Base-by-base conservation (phyloP, 30 jellyfish, hydroid and myxozoan genomes). In the Catostylus mosaicus region DNA sequence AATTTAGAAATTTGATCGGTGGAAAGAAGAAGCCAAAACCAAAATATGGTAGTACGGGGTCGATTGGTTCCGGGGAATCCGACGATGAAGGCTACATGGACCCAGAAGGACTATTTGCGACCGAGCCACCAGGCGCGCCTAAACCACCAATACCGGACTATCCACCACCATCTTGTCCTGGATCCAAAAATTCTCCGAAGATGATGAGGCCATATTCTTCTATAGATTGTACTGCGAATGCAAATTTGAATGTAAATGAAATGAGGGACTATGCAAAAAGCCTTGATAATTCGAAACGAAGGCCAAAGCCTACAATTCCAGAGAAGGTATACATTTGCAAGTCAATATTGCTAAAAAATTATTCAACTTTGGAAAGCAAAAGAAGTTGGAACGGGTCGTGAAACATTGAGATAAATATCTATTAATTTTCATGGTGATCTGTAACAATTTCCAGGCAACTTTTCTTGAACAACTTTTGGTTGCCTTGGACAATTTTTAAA, bases 11-110 rank as follows among this genome's bases (percentile, higher is more conserved):
- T 46, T 46, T 69, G 3, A 84, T 86, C 29, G 96, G 96, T 35
- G 86, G 80, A 10, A 86, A 86, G 86, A 86, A 86, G 96, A 86
- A 86, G 35, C 84, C 75, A 27, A 85, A 85, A 26, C 73, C 54
- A 3, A 76, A 86, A 46, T n/a, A 83, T 70, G 90, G 84, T n/a
- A 80, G 84, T 50, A 51, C 95, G 1, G 87, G 86, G 22, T 73
- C 85, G 2, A 60, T 56, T 23, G 86, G 78, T 3, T 82, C 92
- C 9, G 96, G 72, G 4, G 96, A 86, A 29, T 86, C 96, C 16
- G 98, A 92, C 27, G 98, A 92, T 14, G 98, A 92, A 32, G 98
- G 98, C 19, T 92, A 92, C 63, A 91, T 77, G 84, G 98, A 92
- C 68, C 98, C 98, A 46, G 85, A 86, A 27, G 96, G 80, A 22